phyloP scores from a whole-genome alignment of 2,888 invertebrate genomes.

The Hypolimnas misippus region DNA sequence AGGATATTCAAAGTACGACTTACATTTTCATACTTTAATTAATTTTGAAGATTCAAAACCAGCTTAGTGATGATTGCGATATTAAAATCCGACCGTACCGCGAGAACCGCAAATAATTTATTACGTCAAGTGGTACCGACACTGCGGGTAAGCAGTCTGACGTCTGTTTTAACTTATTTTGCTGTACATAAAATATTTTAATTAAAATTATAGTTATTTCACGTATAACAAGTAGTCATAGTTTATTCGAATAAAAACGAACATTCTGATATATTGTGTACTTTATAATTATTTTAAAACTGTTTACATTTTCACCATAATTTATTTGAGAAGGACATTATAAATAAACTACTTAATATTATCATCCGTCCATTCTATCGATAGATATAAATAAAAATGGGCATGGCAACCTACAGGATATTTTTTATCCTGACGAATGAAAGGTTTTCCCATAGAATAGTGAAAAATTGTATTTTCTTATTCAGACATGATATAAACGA shows the following conservation, averaged over 20 bases:
- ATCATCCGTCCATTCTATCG: too few relatives aligned
- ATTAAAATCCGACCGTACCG: slow-evolving; percentile 22
- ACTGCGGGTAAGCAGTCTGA: not conserved
- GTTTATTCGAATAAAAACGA: not conserved
- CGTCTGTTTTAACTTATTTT: not conserved
- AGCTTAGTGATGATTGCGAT: slow-evolving; percentile 19
- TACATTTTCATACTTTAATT: not conserved
- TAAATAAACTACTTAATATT: too few relatives aligned
- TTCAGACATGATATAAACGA: too few relatives aligned
- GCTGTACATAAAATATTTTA: not conserved
- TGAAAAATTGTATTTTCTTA: too few relatives aligned
- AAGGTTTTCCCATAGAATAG: too few relatives aligned
- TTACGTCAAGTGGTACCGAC: slow-evolving; percentile 6
- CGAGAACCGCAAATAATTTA: slow-evolving; percentile 26
- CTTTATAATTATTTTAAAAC: too few relatives aligned
- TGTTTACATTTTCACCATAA: too few relatives aligned
- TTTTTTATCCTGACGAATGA: too few relatives aligned
- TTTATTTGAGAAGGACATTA: too few relatives aligned
- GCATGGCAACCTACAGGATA: too few relatives aligned
- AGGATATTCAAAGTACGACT: not conserved
- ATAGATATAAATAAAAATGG: too few relatives aligned
- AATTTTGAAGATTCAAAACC: slow-evolving; percentile 14
- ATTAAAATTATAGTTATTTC: not conserved
- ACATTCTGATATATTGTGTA: too few relatives aligned
- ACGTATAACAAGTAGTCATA: not conserved